These are phyloP conservation scores for Punctoribates punctum DNA, from an alignment of 2,888 invertebrate species.

Conservation along the genomic window DNA sequence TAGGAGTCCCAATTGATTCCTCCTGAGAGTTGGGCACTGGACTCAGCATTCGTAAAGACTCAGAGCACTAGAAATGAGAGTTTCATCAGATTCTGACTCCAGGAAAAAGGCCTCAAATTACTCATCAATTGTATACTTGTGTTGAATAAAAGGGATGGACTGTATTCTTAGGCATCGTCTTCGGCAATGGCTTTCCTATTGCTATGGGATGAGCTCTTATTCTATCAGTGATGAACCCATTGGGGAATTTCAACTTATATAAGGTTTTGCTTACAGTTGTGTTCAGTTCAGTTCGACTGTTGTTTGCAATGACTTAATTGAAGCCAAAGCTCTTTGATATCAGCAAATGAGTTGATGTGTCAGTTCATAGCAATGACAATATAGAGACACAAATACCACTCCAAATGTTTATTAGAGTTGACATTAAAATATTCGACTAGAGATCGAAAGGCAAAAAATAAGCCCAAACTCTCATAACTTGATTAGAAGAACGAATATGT, in stretches of 20 bases:
- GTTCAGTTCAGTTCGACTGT: neutral
- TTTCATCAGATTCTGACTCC: conserved; percentile 1
- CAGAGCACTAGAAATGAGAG: neutral
- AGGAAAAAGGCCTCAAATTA: neutral
- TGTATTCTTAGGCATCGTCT: too few relatives aligned
- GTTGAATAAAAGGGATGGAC: neutral
- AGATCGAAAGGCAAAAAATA: neutral
- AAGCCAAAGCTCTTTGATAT: neutral
- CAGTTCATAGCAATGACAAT: neutral
- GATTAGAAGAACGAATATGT: neutral
- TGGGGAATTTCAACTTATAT: conserved; percentile 31
- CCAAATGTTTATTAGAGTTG: neutral
- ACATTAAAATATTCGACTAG: neutral
- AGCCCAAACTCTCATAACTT: neutral
- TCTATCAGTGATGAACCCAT: neutral
- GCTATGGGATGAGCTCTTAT: neutral
- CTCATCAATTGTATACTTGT: neutral
- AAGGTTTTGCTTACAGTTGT: conserved; percentile 18
- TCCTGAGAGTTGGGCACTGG: neutral
- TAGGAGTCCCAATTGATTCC: conserved; percentile 36
- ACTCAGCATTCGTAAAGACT: neutral
- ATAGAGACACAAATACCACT: neutral
- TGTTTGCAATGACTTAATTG: conserved; percentile 10
- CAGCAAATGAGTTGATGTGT: neutral
- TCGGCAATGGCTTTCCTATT: neutral